A percentile compares a stretch with the other conserved stretches of the same genome.
phyloP scores from a whole-genome alignment of 35 echinoderm and acorn worm genomes.

The Antedon bifida region DNA sequence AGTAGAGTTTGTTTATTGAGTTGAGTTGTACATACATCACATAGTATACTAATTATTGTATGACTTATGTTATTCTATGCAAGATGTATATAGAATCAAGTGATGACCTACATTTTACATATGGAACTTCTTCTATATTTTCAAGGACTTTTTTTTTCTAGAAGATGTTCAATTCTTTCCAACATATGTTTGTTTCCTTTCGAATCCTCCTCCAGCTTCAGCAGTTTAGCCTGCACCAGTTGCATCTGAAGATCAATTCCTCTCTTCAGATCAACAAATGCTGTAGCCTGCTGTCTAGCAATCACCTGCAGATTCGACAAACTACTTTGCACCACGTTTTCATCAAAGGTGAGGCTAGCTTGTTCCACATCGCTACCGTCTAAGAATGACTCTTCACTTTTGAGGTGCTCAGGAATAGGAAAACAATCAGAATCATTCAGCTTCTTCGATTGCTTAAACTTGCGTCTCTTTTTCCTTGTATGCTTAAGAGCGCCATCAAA shows the following conservation, averaged over 20 bases:
- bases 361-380: neutral
- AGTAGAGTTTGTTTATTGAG: no score
- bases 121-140: no score
- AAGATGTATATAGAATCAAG: no score
- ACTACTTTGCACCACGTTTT: neutral
- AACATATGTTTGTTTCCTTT: neutral
- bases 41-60: no score
- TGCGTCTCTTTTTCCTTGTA: neutral
- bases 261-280: neutral
- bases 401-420: neutral
- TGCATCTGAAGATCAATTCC: constrained; percentile 1
- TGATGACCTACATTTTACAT: no score
- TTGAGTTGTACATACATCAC: no score
- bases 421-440: neutral
- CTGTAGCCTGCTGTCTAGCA: neutral
- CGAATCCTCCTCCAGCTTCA: neutral
- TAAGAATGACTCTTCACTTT: neutral
- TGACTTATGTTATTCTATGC: no score
- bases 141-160: neutral
- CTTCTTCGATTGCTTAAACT: neutral
- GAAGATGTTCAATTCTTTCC: neutral
- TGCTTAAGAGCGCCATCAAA: neutral
- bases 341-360: neutral
- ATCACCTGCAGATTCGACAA: neutral
- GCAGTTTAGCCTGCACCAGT: neutral